Evolutionary conservation across 2,888 invertebrate species (phyloP).

Genomic region (Proisotoma minuta): DNA sequence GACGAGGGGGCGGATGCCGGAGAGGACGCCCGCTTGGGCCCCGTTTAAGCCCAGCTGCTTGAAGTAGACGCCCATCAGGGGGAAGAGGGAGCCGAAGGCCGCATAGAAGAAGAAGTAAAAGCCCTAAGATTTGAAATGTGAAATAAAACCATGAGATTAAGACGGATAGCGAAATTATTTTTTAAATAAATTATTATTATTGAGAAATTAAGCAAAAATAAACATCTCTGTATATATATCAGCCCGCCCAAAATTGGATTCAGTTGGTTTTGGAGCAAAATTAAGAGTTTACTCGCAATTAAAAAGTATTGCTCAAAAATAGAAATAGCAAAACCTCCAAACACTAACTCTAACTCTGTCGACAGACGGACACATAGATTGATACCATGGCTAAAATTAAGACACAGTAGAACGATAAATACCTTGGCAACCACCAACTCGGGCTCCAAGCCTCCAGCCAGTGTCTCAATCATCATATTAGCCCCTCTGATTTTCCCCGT

Average conservation of each 20-base stretch:
- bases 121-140: slow-evolving; percentile 24
- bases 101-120: slow-evolving; percentile 99
- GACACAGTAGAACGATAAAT: no score
- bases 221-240: slow-evolving; percentile 3
- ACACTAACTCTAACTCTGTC: no score
- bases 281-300: no score
- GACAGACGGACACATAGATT: no score
- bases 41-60: slow-evolving; percentile 99
- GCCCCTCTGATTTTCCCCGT: slow-evolving; percentile 85
- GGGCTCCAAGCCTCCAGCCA: slow-evolving; percentile 75
- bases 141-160: neutral
- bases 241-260: slow-evolving; percentile 1
- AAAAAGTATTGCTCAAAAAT: no score
- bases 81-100: slow-evolving; percentile 96
- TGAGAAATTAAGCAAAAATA: neutral
- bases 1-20: slow-evolving; percentile 92
- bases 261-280: no score
- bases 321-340: no score
- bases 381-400: no score
- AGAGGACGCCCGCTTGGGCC: slow-evolving; percentile 86
- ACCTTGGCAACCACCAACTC: slow-evolving; percentile 91
- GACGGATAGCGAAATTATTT: no score
- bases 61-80: slow-evolving; percentile 97
- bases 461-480: slow-evolving; percentile 74
- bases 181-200: neutral